phyloP scores from a whole-genome alignment of 1,140 invertebrate species.

The Tetraneura akinire region DNA sequence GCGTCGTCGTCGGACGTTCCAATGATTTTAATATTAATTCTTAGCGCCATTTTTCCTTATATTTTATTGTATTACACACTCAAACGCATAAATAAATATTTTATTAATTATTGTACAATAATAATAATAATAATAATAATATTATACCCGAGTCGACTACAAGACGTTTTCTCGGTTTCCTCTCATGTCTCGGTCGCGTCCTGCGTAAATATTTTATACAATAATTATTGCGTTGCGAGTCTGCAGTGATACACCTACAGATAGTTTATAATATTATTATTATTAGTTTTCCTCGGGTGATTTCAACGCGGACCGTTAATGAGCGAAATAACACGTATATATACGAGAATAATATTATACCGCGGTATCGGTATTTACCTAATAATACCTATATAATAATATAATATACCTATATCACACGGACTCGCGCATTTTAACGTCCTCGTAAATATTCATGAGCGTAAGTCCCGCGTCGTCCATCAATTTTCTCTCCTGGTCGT shows the following conservation, averaged over 20 bases:
- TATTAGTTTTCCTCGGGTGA: neutral
- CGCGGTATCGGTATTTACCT: too few species aligned
- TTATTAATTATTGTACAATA: too few species aligned
- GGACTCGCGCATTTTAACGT: neutral
- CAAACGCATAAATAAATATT: too few species aligned
- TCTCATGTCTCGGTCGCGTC: neutral
- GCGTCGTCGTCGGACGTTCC: neutral
- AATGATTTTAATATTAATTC: neutral
- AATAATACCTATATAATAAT: too few species aligned
- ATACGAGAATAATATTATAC: neutral
- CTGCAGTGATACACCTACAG: neutral
- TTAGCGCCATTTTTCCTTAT: constrained; percentile 16
- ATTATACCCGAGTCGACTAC: too few species aligned
- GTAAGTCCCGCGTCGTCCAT: too few species aligned
- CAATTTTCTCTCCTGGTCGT: neutral
- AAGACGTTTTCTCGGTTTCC: too few species aligned
- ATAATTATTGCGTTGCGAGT: neutral
- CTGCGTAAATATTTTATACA: constrained; percentile 1
- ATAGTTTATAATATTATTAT: neutral
- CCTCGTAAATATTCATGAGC: constrained; percentile 24
- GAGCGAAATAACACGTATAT: neutral
- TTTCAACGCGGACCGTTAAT: neutral
- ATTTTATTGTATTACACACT: neutral
- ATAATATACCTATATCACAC: neutral
- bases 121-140: too few species aligned